phyloP scores from a whole-genome alignment of 2,888 invertebrate genomes.

The Polietes domitor region DNA sequence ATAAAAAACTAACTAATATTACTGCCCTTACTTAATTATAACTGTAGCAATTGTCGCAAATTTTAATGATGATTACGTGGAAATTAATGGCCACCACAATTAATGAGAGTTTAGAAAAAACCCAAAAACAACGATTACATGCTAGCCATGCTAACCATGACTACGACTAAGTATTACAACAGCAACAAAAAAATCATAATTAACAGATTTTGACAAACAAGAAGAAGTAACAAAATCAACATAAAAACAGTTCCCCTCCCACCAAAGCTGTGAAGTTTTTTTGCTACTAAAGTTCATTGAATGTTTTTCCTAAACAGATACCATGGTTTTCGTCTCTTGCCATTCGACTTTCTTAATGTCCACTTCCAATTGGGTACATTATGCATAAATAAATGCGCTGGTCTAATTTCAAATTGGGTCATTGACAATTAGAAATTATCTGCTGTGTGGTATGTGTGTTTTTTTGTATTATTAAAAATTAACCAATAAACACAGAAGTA shows the following conservation, averaged over 20 bases:
- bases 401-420: slow-evolving; percentile 53
- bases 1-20: too few species aligned
- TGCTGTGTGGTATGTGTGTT: too few species aligned
- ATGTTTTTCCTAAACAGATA: slow-evolving; percentile 5
- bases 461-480: slow-evolving; percentile 35
- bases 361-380: slow-evolving; percentile 26
- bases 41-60: neutral
- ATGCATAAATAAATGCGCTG: slow-evolving; percentile 11
- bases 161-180: too few species aligned
- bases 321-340: too few species aligned
- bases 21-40: too few species aligned
- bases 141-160: too few species aligned
- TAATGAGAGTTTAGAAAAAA: neutral
- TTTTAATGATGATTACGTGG: neutral
- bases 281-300: neutral
- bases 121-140: neutral
- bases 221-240: neutral
- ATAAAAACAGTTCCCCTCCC: neutral
- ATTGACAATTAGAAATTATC: slow-evolving; percentile 57
- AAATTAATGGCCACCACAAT: neutral
- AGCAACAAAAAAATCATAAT: slow-evolving; percentile 2
- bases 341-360: slow-evolving; percentile 13
- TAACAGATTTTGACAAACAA: neutral
- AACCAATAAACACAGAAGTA: slow-evolving; percentile 37
- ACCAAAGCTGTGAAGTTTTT: neutral